phyloP scores from a whole-genome alignment of 2,113 vertebrate species.

The Ictalurus punctatus region DNA sequence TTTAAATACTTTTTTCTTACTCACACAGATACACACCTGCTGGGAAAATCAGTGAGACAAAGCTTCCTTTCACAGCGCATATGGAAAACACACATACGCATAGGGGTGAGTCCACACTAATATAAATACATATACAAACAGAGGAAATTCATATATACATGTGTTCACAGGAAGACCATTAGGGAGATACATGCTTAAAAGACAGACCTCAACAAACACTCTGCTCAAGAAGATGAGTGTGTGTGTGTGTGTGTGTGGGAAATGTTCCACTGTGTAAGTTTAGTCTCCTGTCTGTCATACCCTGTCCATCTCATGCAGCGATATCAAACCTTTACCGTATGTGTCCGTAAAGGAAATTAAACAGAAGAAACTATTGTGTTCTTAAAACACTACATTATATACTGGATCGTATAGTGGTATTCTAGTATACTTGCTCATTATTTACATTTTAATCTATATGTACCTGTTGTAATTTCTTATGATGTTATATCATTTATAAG shows the following conservation, averaged over 20 bases:
- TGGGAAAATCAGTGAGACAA: constrained; percentile 22
- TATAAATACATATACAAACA: constrained; percentile 3
- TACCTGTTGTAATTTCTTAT: too few species aligned
- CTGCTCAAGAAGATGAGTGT: not conserved
- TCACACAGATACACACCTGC: not conserved
- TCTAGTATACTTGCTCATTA: not conserved
- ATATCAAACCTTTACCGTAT: not conserved
- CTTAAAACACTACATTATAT: not conserved
- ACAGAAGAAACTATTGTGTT: not conserved
- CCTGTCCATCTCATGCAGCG: not conserved
- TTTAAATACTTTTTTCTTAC: not conserved
- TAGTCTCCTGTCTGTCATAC: not conserved
- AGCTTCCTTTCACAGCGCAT: constrained; percentile 1
- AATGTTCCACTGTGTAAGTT: not conserved
- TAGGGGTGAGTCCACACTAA: not conserved
- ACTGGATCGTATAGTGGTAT: not conserved
- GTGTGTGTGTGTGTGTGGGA: not conserved
- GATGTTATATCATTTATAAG: too few species aligned
- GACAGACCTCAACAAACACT: not conserved
- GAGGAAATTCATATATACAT: not conserved
- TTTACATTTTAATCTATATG: not conserved
- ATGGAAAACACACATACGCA: constrained; percentile 11
- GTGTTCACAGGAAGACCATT: not conserved
- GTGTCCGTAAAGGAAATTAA: not conserved
- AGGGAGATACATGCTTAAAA: not conserved